Conservation (phyloP, 2,113 vertebrate genomes). For the Fulica atra region DNA sequence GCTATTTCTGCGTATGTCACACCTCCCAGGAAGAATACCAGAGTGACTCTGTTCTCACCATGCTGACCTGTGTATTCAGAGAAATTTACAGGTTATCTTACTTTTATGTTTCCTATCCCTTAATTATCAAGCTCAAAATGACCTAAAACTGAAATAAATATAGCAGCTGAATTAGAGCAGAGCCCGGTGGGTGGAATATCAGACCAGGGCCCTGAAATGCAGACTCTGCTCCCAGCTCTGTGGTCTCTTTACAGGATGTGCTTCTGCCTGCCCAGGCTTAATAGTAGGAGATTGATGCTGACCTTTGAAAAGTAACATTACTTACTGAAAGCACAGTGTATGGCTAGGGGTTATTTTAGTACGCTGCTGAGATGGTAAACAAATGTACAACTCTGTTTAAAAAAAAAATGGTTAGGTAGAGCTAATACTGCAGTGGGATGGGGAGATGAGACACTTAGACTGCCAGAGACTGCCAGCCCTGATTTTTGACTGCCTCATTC, state of each 20-base stretch:
- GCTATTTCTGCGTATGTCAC: conserved; percentile 95
- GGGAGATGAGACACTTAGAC: background rate
- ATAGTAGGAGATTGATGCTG: background rate
- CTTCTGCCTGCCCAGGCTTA: background rate
- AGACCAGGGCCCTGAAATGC: background rate
- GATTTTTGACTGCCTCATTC: background rate
- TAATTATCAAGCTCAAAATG: background rate
- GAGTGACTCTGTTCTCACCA: conserved; percentile 92
- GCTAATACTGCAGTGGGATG: background rate
- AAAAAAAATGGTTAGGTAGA: background rate
- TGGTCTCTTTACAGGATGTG: background rate
- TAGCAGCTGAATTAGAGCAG: background rate
- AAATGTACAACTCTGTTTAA: background rate
- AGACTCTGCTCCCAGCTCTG: background rate
- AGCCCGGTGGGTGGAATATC: background rate
- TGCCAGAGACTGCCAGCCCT: background rate
- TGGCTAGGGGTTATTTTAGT: background rate
- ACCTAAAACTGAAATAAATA: background rate
- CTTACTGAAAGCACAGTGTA: background rate
- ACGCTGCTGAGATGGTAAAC: background rate
- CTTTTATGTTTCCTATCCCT: background rate
- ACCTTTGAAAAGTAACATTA: background rate
- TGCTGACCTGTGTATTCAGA: conserved; percentile 85
- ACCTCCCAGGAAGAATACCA: conserved; percentile 96
- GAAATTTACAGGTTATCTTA: background rate